Conservation (phyloP, 2,888 invertebrate species). For the Amblyjoppa proteus region DNA sequence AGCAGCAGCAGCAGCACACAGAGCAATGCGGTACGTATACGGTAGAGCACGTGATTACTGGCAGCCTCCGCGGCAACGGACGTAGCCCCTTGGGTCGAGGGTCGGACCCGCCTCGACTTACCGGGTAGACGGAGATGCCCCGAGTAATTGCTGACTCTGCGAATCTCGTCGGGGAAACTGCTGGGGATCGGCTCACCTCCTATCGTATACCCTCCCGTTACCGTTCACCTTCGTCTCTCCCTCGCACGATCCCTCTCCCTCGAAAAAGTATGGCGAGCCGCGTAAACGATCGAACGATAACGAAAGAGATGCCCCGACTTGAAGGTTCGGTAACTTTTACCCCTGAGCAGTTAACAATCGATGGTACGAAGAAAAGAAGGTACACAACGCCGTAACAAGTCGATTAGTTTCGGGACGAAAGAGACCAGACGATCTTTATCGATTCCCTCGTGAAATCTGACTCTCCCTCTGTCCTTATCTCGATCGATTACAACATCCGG, state of each 20-base stretch:
- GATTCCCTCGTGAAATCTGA: constrained; percentile 31
- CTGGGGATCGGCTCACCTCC: constrained; percentile 62
- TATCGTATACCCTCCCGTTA: constrained; percentile 11
- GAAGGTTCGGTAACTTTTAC: constrained; percentile 40
- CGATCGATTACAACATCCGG: constrained; percentile 67
- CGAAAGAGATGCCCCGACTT: constrained; percentile 32
- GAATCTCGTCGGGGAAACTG: constrained; percentile 79
- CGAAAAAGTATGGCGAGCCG: constrained; percentile 30
- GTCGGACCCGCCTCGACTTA: constrained; percentile 83
- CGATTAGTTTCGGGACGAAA: constrained; percentile 64
- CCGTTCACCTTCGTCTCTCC: constrained; percentile 18
- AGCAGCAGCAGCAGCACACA: constrained; percentile 50
- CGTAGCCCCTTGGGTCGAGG: constrained; percentile 81
- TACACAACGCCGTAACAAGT: constrained; percentile 39
- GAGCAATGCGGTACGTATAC: constrained; percentile 73
- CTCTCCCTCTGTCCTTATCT: constrained; percentile 1
- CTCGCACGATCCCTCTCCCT: neutral
- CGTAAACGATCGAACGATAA: constrained; percentile 41
- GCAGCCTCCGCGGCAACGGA: constrained; percentile 80
- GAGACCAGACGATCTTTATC: constrained; percentile 63
- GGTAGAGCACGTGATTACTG: constrained; percentile 83
- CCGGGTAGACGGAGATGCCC: constrained; percentile 76
- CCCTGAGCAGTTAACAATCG: constrained; percentile 53
- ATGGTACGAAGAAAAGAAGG: neutral
- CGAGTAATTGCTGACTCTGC: constrained; percentile 81